Evolutionary conservation across 2,888 invertebrate species (phyloP), one percentile per base, ranked within the genome.

Genomic region (Nemurella pictetii): DNA sequence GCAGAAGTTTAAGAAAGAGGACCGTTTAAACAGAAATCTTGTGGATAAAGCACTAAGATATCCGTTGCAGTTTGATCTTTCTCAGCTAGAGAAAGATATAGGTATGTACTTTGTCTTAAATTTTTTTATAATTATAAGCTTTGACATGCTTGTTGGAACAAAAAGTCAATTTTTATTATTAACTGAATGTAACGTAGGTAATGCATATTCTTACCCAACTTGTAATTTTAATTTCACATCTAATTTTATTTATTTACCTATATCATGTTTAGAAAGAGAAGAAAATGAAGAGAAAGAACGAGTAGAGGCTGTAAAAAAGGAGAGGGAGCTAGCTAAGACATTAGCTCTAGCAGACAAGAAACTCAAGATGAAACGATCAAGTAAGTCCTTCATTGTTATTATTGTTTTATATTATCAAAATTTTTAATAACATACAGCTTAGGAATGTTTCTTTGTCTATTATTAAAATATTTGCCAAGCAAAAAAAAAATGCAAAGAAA

Each of bases 1-100:
- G 90, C 91, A 95, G 35, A 99, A 99, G 91, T 99, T 97, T 89
- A 98, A 98, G 89, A 95, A 96, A 88, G 99, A 99, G 90, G 98
- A 98, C 89, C 92, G 94, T 89, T 89, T 93, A 0, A 96, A 97
- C 90, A 91, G 92, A n/a, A 90, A 91, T 0, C 92, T 96, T 85
- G 92, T 97, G 3, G 95, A 96, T 89, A 95, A 94, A 88, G 96
- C 96, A 0, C 89, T 97, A 0, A 92, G 93, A 15, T 93, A 94
- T 87, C 94, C 94, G 0, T 93, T 94, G 72, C 92, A 93, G 29
- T 96, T 95, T 90, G 94, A 96, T 90, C 92, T 93, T 73, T 92
- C 92, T 32, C 92, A 92, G 75, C 89, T 95, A 26, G 91, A 93
- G 87, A 90, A 92, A 83, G 93, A 94, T 88, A 89, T 92, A 0